These are phyloP conservation scores for Apantesis nais DNA, from an alignment of 2,888 invertebrate species.

Conservation along the genomic window DNA sequence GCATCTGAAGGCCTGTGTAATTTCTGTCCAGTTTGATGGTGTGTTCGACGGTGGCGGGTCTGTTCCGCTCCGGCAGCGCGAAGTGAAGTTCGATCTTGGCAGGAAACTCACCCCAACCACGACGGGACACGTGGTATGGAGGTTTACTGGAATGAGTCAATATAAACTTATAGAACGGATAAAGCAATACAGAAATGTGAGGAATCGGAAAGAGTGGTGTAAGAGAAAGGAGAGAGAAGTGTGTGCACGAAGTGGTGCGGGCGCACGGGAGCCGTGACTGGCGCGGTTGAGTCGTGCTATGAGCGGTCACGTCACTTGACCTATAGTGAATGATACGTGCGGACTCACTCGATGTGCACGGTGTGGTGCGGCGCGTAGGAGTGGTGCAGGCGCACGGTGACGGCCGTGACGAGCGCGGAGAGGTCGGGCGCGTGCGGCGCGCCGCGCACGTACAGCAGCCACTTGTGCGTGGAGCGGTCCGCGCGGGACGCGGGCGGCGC, in stretches of 20 bases:
- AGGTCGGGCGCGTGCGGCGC: constrained; percentile 85
- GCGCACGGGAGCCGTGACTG: too few relatives aligned
- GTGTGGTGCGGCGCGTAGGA: constrained; percentile 95
- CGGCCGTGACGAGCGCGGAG: constrained; percentile 85
- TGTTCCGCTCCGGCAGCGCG: constrained; percentile 88
- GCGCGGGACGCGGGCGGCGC: constrained; percentile 89
- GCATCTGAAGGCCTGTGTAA: constrained; percentile 93
- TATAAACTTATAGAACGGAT: not conserved
- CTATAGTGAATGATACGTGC: not conserved
- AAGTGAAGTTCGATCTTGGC: constrained; percentile 93
- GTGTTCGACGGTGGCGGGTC: constrained; percentile 92
- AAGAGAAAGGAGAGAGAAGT: not conserved
- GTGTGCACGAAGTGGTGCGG: too few relatives aligned
- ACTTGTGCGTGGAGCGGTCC: constrained; percentile 93
- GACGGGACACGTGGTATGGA: constrained; percentile 93
- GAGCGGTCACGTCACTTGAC: not conserved
- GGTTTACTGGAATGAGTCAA: constrained; percentile 85
- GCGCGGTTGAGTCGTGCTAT: too few relatives aligned
- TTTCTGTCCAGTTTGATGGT: constrained; percentile 92
- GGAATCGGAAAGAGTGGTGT: not conserved
- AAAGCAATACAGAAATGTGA: too few relatives aligned
- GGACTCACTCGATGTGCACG: constrained; percentile 89
- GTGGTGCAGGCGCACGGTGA: constrained; percentile 92
- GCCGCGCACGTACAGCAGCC: constrained; percentile 95
- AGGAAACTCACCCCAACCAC: constrained; percentile 98